A percentile compares a stretch with the other conserved stretches of the same genome.
Evolutionary conservation across 2,797 vertebrate genomes (phyloP).

Genomic region (Balearica regulorum): DNA sequence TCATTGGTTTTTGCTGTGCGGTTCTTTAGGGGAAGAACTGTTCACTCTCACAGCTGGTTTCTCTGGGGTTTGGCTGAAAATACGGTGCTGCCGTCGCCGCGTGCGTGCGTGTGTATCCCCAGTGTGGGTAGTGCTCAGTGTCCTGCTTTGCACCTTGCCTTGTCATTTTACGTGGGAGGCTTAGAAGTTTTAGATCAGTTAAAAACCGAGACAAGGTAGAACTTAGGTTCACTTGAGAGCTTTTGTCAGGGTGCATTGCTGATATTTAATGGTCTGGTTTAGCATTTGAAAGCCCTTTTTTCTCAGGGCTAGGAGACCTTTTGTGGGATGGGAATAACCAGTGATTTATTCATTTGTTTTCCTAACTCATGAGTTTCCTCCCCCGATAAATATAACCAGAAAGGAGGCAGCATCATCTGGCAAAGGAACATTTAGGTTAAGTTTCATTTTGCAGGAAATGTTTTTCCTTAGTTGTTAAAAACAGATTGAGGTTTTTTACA

Average conservation of each 20-base stretch:
- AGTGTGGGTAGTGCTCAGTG: accelerated
- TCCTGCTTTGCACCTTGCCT: not conserved
- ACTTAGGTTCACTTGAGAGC: not conserved
- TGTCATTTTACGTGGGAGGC: not conserved
- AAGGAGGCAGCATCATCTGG: not conserved
- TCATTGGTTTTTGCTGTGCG: not conserved
- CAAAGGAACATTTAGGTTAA: not conserved
- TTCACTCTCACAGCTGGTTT: not conserved
- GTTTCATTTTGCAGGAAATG: not conserved
- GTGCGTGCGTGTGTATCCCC: not conserved
- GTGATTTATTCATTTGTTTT: not conserved
- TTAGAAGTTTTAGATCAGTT: not conserved
- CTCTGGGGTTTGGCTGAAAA: not conserved
- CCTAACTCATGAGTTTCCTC: not conserved
- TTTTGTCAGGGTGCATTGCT: not conserved
- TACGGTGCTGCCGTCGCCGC: accelerated
- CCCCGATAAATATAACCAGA: not conserved
- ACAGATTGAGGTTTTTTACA: conserved; percentile 20
- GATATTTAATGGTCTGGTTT: not conserved
- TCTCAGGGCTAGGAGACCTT: not conserved
- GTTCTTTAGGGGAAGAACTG: not conserved
- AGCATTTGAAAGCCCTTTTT: not conserved
- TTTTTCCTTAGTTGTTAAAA: conserved; percentile 27
- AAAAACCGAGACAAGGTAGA: not conserved
- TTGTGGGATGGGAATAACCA: not conserved